These are phyloP conservation scores for Leptinotarsa texana DNA, from an alignment of 1,140 invertebrate genomes.

Conservation along the genomic window DNA sequence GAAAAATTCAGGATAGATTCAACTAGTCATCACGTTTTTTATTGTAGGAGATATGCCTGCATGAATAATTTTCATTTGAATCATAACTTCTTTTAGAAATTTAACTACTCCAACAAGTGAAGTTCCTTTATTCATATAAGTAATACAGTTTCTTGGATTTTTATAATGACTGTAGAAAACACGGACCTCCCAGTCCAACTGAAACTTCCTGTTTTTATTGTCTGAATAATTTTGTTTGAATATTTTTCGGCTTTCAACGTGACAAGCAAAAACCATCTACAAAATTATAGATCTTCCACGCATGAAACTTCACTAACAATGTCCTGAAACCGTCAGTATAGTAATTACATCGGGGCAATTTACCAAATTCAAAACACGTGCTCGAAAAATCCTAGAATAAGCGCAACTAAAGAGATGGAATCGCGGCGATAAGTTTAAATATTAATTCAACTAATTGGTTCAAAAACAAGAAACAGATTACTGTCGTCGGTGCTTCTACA, in stretches of 20 bases:
- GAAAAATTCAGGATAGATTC: too few species aligned
- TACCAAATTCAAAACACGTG: constrained; percentile 32
- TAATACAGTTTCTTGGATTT: background rate
- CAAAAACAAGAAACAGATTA: constrained; percentile 49
- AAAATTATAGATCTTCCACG: constrained; percentile 22
- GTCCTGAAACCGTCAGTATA: constrained; percentile 21
- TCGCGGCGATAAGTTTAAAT: constrained; percentile 47
- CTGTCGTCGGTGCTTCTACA: constrained; percentile 43
- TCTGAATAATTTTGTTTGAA: background rate
- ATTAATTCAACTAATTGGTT: constrained; percentile 56
- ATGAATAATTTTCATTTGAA: background rate
- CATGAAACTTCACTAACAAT: constrained; percentile 21
- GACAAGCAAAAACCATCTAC: constrained; percentile 9
- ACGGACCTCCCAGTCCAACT: too few species aligned
- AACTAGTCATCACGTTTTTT: too few species aligned
- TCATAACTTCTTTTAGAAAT: too few species aligned
- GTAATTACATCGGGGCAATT: constrained; percentile 19
- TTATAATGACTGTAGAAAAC: too few species aligned
- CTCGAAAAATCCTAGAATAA: constrained; percentile 21
- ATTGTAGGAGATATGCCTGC: too few species aligned
- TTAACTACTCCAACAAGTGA: background rate
- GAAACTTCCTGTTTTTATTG: background rate
- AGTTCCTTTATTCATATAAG: background rate
- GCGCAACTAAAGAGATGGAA: constrained; percentile 25
- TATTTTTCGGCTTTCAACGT: background rate